Base-by-base conservation (phyloP, 1,140 invertebrate genomes). In the Brachystomella parvula region DNA sequence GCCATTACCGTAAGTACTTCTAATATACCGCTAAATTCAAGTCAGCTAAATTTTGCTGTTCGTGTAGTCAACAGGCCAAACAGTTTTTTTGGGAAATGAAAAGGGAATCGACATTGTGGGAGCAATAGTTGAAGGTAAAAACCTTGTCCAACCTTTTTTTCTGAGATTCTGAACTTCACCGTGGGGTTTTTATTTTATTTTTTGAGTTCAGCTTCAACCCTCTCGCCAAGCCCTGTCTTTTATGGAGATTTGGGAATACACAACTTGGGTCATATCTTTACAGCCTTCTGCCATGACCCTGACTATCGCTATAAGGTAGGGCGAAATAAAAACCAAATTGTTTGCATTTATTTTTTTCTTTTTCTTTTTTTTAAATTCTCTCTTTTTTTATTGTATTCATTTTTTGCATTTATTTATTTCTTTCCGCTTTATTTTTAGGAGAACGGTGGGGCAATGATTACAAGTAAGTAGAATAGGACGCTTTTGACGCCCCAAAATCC, bases 271-370 rank as follows among this genome's bases (percentile, higher is more conserved):
- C 49, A 53, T 24, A 6, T 53, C 24, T 12, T 19, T 6, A 3
- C 21, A 17, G 12, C 49, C 3, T 53, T 17, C 49, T 19, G 49
- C 21, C 12, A 17, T 6, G 49, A 53, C 24, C 49, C 49, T 17
- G 49, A 53, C 24, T 53, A 53, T 53, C 49, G 49, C 9, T 53
- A 17, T 24, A 53, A 53, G 49, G 49, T 53, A 24, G 24, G 39
- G 9, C 39, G 9, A n/a, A 12, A n/a, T n/a, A 44, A 44, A 12
- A 44, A 12, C n/a, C n/a, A 44, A 44, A 12, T 12, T 44, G 39
- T n/a, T 44, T 44, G n/a, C 9, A n/a, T 44, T n/a, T 44, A n/a
- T 12, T 12, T 12, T n/a, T 44, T 44, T 12, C 9, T 12, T 44
- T 12, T 44, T 12, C 9, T n/a, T n/a, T n/a, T 44, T 12, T 12